These are phyloP conservation scores for Nematolebias whitei DNA, from an alignment of 2,113 vertebrate genomes.

Conservation along the genomic window DNA sequence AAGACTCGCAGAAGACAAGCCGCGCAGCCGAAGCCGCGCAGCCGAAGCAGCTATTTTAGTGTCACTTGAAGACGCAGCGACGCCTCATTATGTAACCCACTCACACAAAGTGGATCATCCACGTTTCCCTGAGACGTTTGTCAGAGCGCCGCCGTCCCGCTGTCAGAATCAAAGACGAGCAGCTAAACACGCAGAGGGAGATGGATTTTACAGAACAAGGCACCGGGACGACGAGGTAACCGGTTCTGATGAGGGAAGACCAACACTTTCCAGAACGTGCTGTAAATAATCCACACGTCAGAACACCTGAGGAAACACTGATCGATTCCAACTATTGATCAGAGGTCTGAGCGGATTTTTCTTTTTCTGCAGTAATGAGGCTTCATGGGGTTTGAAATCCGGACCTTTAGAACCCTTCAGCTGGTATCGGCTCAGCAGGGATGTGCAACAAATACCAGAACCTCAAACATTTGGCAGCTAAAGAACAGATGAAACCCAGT, in stretches of 20 bases:
- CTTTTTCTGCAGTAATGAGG: conserved; percentile 53
- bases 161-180: conserved; percentile 16
- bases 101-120: background rate
- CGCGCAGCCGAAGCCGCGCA: conserved; percentile 42
- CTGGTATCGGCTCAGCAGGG: conserved; percentile 14
- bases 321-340: conserved; percentile 49
- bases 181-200: background rate
- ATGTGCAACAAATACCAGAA: background rate
- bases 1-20: conserved; percentile 44
- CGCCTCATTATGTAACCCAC: conserved; percentile 41
- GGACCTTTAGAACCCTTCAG: conserved; percentile 28
- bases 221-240: background rate
- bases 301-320: conserved; percentile 41
- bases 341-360: conserved; percentile 35
- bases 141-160: background rate
- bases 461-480: background rate
- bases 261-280: background rate
- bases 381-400: conserved; percentile 42
- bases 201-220: background rate
- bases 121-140: background rate
- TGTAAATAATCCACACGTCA: conserved; percentile 16
- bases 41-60: conserved; percentile 55
- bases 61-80: conserved; percentile 46
- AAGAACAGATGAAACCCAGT: too few species aligned
- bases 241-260: background rate